Percentiles rank a stretch among this genome's conserved stretches.
phyloP scores from a whole-genome alignment of 2,888 invertebrate genomes.

The Phortica okadai region DNA sequence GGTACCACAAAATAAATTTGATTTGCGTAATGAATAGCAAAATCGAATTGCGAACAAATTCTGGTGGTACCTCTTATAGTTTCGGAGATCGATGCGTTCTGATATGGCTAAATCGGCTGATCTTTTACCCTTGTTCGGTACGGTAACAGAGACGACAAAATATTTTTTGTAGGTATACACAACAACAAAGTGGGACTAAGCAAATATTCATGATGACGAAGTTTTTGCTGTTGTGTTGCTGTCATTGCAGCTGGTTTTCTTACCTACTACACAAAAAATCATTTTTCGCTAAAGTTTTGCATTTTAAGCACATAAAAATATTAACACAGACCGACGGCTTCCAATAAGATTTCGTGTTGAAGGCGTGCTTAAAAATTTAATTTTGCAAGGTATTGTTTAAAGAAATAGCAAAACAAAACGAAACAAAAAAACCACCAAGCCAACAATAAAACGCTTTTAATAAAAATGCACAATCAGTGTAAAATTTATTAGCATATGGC shows the following conservation, averaged over 20 bases:
- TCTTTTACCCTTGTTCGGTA: no score
- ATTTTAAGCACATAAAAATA: conserved; percentile 44
- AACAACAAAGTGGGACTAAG: no score
- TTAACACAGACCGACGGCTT: conserved; percentile 8
- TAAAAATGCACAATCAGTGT: conserved; percentile 15
- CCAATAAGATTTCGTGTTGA: conserved; percentile 16
- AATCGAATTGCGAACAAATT: no score
- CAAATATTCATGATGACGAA: no score
- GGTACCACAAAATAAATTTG: no score
- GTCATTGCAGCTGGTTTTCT: conserved; percentile 19
- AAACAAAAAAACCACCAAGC: not conserved
- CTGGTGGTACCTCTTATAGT: no score
- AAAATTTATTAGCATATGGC: conserved; percentile 16
- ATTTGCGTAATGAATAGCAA: no score
- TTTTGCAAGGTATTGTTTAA: not conserved
- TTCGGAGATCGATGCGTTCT: no score
- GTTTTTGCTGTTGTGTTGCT: conserved; percentile 37
- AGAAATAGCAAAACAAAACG: not conserved
- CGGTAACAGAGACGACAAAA: no score
- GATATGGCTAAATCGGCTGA: no score
- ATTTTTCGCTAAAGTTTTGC: conserved; percentile 46
- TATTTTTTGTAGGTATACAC: no score
- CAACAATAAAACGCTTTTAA: not conserved
- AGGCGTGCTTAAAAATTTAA: not conserved
- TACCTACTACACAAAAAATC: conserved; percentile 4